Percentiles rank a stretch among this genome's conserved stretches.
Evolutionary conservation across 2,797 vertebrate genomes (phyloP).

Genomic region (Otolemur crassicaudatus): DNA sequence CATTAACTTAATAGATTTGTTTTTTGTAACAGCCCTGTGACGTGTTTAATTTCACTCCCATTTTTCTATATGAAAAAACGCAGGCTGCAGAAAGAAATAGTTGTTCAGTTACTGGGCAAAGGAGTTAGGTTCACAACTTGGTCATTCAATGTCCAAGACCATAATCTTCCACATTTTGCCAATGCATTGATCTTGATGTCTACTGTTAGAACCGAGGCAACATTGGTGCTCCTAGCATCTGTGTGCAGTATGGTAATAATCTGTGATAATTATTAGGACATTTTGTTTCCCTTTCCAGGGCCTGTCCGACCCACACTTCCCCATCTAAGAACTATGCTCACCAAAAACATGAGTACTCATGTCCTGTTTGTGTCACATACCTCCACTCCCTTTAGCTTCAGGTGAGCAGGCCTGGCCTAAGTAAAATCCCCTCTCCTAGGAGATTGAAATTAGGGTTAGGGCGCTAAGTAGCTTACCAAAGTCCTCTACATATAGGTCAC

Average conservation of each 20-base stretch:
- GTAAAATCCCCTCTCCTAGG: neutral
- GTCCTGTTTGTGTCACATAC: too few relatives aligned
- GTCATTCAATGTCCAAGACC: neutral
- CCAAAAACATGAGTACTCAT: neutral
- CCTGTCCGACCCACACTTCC: neutral
- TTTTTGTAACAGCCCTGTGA: neutral
- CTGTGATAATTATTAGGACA: neutral
- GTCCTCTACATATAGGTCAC: neutral
- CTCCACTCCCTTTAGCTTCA: neutral
- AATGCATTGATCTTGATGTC: neutral
- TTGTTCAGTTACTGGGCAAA: neutral
- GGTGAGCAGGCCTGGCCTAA: neutral
- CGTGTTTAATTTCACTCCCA: neutral
- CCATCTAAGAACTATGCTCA: neutral
- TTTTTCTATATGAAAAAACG: conserved; percentile 3
- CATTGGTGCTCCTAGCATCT: neutral
- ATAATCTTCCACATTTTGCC: neutral
- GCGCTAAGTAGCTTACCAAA: neutral
- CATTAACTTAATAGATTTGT: neutral
- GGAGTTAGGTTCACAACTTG: neutral
- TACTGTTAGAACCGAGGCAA: neutral
- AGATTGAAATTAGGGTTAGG: neutral
- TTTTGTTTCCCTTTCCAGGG: too few relatives aligned
- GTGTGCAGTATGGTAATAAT: neutral
- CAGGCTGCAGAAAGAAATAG: neutral